Evolutionary conservation across 1,140 invertebrate species (phyloP).

Genomic region (Pachyrhynchus sulphureomaculatus): DNA sequence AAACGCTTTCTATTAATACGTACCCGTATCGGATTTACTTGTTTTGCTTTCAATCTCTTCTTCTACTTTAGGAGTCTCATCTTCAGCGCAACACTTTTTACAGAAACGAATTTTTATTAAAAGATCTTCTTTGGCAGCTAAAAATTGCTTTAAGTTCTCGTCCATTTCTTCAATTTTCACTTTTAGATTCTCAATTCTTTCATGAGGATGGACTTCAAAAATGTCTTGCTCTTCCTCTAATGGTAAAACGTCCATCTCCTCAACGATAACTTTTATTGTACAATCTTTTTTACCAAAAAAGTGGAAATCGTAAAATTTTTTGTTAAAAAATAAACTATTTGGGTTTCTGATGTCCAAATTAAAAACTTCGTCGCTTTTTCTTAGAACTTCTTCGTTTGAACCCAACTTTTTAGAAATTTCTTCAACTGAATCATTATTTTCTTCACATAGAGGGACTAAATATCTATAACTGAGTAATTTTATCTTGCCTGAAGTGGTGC

Average conservation of each 20-base stretch:
- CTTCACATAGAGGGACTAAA: conserved; percentile 31
- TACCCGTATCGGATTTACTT: no score
- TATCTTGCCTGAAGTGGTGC: conserved; percentile 23
- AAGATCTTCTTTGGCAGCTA: not conserved
- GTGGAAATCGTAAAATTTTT: conserved; percentile 28
- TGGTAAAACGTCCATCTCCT: not conserved
- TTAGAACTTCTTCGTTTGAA: conserved; percentile 18
- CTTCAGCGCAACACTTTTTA: conserved; percentile 16
- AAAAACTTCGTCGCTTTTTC: conserved; percentile 30
- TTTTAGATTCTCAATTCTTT: not conserved
- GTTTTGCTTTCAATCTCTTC: no score
- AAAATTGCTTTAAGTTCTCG: conserved; percentile 3
- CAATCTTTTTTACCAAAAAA: conserved; percentile 33
- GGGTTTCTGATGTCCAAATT: conserved; percentile 36
- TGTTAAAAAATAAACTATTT: conserved; percentile 43
- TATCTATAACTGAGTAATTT: conserved; percentile 39
- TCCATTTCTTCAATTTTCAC: conserved; percentile 17
- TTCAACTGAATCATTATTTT: conserved; percentile 22
- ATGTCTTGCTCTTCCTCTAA: not conserved
- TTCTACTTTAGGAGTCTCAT: no score
- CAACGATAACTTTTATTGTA: conserved; percentile 33
- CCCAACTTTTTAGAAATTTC: conserved; percentile 24
- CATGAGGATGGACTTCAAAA: not conserved
- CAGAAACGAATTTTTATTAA: conserved; percentile 5
- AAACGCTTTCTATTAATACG: no score